Evolutionary conservation across 2,797 vertebrate species (phyloP).

Genomic region (Sebastes flavidus): DNA sequence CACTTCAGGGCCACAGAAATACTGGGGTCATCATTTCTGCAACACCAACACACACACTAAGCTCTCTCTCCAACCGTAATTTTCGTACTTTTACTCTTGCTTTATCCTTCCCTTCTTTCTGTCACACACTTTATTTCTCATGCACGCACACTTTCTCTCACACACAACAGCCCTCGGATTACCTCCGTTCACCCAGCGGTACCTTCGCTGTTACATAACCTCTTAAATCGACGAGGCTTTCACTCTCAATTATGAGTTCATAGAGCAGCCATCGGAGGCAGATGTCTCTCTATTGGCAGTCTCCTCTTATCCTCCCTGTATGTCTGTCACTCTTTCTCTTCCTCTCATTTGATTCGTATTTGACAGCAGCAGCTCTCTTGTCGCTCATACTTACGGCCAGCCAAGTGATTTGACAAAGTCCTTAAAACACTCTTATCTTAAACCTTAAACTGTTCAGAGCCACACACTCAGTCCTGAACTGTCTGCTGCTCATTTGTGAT

Average conservation of each 20-base stretch:
- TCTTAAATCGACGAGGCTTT: slow-evolving; percentile 5
- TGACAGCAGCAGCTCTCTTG: not conserved
- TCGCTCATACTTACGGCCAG: not conserved
- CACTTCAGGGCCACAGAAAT: slow-evolving; percentile 45
- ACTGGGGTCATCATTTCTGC: slow-evolving; percentile 62
- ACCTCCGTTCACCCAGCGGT: not conserved
- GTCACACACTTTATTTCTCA: not conserved
- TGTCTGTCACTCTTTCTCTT: not conserved
- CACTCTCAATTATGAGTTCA: slow-evolving; percentile 4
- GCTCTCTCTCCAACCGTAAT: not conserved
- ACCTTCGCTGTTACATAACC: slow-evolving; percentile 1
- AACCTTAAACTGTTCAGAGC: not conserved
- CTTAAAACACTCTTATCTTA: not conserved
- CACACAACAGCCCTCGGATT: not conserved
- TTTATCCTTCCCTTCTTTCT: not conserved
- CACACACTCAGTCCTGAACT: not conserved
- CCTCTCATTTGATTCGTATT: not conserved
- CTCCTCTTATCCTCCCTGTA: not conserved
- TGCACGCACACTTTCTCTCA: not conserved
- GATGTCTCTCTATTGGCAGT: not conserved
- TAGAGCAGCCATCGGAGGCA: slow-evolving; percentile 14
- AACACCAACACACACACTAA: not conserved
- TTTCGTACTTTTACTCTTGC: not conserved
- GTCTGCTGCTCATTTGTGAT: not conserved
- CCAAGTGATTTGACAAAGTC: not conserved